These are phyloP conservation scores for Tetropium fuscum DNA, from an alignment of 2,888 invertebrate genomes.

Conservation along the genomic window DNA sequence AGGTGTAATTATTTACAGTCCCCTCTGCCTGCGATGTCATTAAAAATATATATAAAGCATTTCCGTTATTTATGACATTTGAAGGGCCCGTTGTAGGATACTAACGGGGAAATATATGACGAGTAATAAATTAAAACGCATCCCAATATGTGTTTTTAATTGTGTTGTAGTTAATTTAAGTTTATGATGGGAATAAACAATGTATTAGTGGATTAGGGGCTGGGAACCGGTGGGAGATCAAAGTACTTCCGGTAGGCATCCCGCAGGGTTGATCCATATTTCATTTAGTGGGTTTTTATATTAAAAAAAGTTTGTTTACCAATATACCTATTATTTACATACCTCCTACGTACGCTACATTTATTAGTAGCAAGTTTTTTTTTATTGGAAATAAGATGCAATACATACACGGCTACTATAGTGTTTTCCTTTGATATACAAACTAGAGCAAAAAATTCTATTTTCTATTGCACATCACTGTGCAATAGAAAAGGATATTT, in stretches of 20 bases:
- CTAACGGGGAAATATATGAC: constrained; percentile 48
- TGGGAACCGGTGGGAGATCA: constrained; percentile 34
- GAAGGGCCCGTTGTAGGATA: constrained; percentile 42
- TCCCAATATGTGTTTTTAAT: constrained; percentile 58
- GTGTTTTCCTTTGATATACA: too few species aligned
- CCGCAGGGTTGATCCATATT: not conserved
- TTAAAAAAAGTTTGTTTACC: too few species aligned
- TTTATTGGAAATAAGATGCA: too few species aligned
- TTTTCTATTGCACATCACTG: too few species aligned
- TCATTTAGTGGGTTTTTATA: too few species aligned
- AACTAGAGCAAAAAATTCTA: too few species aligned
- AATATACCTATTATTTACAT: too few species aligned
- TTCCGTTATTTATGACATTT: constrained; percentile 54
- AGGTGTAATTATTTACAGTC: constrained; percentile 60
- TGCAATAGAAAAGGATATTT: too few species aligned
- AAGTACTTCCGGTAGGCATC: constrained; percentile 31
- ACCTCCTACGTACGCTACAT: too few species aligned
- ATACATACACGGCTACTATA: too few species aligned
- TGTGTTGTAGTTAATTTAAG: constrained; percentile 53
- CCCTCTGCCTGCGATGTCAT: constrained; percentile 57
- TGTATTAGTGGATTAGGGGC: constrained; percentile 40
- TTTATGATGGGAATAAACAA: constrained; percentile 45
- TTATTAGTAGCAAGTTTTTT: too few species aligned
- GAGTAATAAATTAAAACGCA: constrained; percentile 48
- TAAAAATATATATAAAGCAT: constrained; percentile 56